Base-by-base conservation (phyloP, 2,888 invertebrate species). In the Eutolmus rufibarbis region DNA sequence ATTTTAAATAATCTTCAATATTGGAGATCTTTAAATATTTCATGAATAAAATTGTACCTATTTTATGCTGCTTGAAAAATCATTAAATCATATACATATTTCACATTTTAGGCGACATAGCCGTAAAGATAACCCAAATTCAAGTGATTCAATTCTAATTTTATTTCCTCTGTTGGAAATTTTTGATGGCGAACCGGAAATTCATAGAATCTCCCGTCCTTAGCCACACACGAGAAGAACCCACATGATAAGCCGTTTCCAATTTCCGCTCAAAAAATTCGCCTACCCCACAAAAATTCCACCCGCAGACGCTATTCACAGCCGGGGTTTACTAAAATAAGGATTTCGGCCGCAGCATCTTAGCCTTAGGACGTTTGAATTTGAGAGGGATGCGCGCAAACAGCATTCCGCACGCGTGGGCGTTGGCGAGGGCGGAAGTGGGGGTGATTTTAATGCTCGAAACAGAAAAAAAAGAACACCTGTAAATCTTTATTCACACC, bases 141-240 rank as follows among this genome's bases (percentile, higher is more conserved):
- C 78, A 78, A 43, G 78, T 78, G 34, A 76, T 76, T 78, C 78
- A 78, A 43, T 78, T 78, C 43, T 78, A 78, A 78, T 78, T 78
- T 78, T 78, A 78, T 78, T 43, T 78, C 78, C 78, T 37, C 43
- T 43, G 19, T 78, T n/a, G 43, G 23, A 78, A 78, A 78, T 43
- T 78, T 28, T 78, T 78, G 43, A 78, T 43, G 78, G 78, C 19
- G 46, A 46, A 12, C 34, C 28, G 76, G 76, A 76, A 76, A 76
- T 34, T 40, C 37, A 76, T 51, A 51, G 51, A 51, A 51, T 37
- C 40, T 40, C n/a, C 37, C 76, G 19, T 76, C 34, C 9, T 34
- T 12, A 76, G n/a, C 37, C 34, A 19, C 76, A 76, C 16, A 34
- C 28, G 76, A 76, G 76, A 16, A 31, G 37, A 2, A 76, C 76